phyloP scores from a whole-genome alignment of 2,113 vertebrate genomes.

The Morone chrysops region DNA sequence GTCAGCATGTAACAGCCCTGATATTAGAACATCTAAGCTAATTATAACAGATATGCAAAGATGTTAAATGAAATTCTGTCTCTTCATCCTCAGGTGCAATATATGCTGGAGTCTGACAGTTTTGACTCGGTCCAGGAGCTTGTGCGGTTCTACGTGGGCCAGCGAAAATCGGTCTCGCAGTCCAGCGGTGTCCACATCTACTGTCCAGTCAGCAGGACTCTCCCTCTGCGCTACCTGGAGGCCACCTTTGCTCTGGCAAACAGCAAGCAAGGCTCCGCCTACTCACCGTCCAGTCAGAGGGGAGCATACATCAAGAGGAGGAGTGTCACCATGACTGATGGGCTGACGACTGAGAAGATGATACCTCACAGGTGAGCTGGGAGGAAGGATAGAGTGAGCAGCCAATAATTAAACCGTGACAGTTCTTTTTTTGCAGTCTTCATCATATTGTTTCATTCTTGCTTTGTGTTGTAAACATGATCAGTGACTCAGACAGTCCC shows the following conservation, averaged over 20 bases:
- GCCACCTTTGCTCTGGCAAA: slow-evolving; percentile 93
- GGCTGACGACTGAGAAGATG: slow-evolving; percentile 94
- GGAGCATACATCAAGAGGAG: slow-evolving; percentile 95
- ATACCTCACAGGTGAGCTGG: slow-evolving; percentile 91
- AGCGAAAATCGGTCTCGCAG: slow-evolving; percentile 90
- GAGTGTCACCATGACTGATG: slow-evolving; percentile 96
- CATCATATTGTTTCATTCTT: slow-evolving; percentile 41
- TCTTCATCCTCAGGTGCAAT: slow-evolving; percentile 85
- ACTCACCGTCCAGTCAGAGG: slow-evolving; percentile 90
- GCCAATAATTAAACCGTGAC: background rate
- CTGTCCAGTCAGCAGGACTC: slow-evolving; percentile 95
- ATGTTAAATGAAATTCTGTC: background rate
- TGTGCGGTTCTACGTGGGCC: slow-evolving; percentile 92
- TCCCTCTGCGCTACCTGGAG: slow-evolving; percentile 96
- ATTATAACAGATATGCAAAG: background rate
- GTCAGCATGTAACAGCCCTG: background rate
- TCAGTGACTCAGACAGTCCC: slow-evolving; percentile 80
- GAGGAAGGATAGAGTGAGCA: background rate
- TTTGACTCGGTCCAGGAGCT: slow-evolving; percentile 94
- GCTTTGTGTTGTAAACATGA: slow-evolving; percentile 61
- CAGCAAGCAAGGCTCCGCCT: slow-evolving; percentile 85
- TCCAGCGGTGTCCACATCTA: slow-evolving; percentile 92
- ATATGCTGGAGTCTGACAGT: slow-evolving; percentile 92
- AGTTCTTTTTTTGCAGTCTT: background rate
- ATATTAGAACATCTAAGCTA: too few species aligned